Evolutionary conservation across 64 coral and sea anemone species (phyloP).

Genomic region (Stichodactyla helianthus): DNA sequence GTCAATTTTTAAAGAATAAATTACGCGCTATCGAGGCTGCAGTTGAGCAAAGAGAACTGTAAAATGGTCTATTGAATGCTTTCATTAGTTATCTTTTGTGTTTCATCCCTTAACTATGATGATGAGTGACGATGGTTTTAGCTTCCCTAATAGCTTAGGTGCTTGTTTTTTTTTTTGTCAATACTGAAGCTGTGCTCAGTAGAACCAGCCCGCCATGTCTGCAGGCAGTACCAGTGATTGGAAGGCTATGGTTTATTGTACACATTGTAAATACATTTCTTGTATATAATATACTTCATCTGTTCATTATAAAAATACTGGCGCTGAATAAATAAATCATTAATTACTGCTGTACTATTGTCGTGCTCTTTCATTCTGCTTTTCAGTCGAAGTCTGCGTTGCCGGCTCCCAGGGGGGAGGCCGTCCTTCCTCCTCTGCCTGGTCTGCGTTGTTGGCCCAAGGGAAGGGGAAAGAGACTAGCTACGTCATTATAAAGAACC

Average conservation of each 20-base stretch:
- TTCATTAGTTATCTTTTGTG: too few relatives aligned
- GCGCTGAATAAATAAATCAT: neutral
- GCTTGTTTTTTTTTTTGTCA: neutral
- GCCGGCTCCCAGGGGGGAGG: too few relatives aligned
- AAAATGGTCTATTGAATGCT: too few relatives aligned
- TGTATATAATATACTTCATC: neutral
- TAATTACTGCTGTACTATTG: constrained; percentile 3
- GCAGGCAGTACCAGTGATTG: constrained; percentile 13
- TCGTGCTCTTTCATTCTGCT: neutral
- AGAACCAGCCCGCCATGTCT: neutral
- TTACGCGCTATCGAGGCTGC: too few relatives aligned
- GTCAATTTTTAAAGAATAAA: too few relatives aligned
- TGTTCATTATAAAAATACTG: neutral
- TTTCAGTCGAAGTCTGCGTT: too few relatives aligned
- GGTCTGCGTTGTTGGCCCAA: too few relatives aligned
- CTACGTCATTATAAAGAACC: too few relatives aligned
- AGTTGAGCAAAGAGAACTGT: too few relatives aligned
- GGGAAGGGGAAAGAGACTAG: too few relatives aligned
- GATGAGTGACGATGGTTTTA: neutral
- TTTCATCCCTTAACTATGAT: too few relatives aligned
- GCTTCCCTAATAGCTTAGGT: neutral
- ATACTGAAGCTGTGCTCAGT: constrained; percentile 9
- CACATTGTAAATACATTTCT: constrained; percentile 13
- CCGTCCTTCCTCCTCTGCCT: too few relatives aligned
- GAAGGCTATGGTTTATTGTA: constrained; percentile 4